Base-by-base conservation (phyloP, 2,113 vertebrate species). In the Ailurus styani region DNA sequence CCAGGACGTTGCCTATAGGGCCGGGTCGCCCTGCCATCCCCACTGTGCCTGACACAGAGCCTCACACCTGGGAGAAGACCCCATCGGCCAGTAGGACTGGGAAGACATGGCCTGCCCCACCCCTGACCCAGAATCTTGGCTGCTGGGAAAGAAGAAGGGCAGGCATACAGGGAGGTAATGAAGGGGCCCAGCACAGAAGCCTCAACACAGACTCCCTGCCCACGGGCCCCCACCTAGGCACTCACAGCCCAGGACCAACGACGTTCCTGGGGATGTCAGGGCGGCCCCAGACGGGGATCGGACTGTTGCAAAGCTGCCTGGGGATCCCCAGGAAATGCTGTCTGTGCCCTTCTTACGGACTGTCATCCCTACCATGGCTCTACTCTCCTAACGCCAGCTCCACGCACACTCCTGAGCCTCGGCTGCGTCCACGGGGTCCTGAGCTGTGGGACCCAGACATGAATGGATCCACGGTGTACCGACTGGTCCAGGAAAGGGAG, bases 1-100 rank as follows among this genome's bases (percentile, higher is more conserved):
- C 64, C 25, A 11, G n/a, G 21, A 14, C 0, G 3, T 4, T 2
- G 62, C 34, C 29, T 0, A 9, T 64, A n/a, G 47, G 54, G 0
- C 31, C 45, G 6, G 0, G 9, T 75, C 54, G 9, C 64, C 29
- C 93, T 12, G 60, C 20, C 21, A 9, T 6, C 62, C 50, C 21
- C n/a, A 34, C 62, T 21, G 31, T 10, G 29, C 42, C 82, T 62
- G 57, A 60, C n/a, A 57, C 40, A 4, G n/a, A 5, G 77, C 29
- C 90, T 93, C 83, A 6, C 5, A 13, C 21, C 42, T 2, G n/a
- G 55, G 3, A 87, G 0, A 54, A 8, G 52, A 12, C 10, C 13
- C n/a, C 4, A 8, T 17, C 25, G 13, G 23, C 37, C 21, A 42
- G 47, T 0, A 18, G 5, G 15, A 84, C 15, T 70, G 7, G 47